Percentiles rank a stretch among this genome's conserved stretches.
Evolutionary conservation across 2,113 vertebrate species (phyloP).

Genomic region (Pangasianodon gigas): DNA sequence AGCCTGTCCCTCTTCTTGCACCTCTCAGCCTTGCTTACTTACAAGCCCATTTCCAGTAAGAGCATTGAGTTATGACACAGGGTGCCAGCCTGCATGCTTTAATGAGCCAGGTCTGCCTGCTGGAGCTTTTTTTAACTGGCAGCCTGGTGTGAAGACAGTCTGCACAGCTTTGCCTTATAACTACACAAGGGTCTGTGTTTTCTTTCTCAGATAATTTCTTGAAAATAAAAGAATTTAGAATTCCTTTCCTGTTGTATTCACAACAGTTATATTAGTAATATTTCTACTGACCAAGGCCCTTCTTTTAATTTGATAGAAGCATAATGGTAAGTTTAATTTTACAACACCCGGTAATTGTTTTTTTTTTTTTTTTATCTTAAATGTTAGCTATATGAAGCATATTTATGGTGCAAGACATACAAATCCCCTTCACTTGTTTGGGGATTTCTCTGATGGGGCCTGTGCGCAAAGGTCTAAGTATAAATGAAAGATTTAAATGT

Average conservation of each 20-base stretch:
- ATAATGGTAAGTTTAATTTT: background rate
- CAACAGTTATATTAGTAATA: background rate
- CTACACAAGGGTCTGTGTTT: background rate
- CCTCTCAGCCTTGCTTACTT: constrained; percentile 25
- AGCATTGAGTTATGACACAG: constrained; percentile 20
- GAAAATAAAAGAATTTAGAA: background rate
- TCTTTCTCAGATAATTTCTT: background rate
- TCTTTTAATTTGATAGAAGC: background rate
- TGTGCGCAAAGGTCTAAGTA: background rate
- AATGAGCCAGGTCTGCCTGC: constrained; percentile 17
- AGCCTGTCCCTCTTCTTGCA: background rate
- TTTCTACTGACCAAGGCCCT: background rate
- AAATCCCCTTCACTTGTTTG: background rate
- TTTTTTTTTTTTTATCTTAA: background rate
- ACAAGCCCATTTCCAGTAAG: constrained; percentile 21
- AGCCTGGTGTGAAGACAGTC: constrained; percentile 9
- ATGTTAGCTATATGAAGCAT: background rate
- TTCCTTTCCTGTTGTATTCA: background rate
- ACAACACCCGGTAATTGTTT: background rate
- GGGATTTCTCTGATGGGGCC: background rate
- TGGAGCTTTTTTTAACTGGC: constrained; percentile 20
- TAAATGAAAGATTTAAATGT: background rate
- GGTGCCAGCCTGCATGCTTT: constrained; percentile 8
- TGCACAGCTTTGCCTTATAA: constrained; percentile 7
- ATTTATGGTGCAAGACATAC: background rate